Percentiles rank a stretch among this genome's conserved stretches.
Evolutionary conservation across 2,888 invertebrate genomes (phyloP).

Genomic region (Ennomos quercinarius): DNA sequence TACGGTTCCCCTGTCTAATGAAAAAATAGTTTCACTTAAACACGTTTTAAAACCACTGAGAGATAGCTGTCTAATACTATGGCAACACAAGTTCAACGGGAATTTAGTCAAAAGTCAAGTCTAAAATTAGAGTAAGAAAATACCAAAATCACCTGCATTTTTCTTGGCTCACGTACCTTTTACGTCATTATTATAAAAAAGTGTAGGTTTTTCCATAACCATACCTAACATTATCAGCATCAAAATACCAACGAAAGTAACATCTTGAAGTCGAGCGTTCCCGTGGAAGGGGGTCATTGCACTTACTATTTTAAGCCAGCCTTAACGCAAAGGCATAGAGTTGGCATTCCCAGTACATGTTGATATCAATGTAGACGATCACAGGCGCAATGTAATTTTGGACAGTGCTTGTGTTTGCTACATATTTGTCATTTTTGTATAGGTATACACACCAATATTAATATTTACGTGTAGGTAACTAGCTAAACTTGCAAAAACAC

Average conservation of each 20-base stretch:
- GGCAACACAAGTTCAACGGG: not conserved
- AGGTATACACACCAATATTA: slow-evolving; percentile 3
- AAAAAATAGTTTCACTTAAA: slow-evolving; percentile 1
- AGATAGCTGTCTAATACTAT: not conserved
- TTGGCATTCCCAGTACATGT: slow-evolving; percentile 59
- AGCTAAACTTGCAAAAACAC: too few species aligned
- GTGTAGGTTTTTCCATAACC: slow-evolving; percentile 47
- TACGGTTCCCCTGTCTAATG: not conserved
- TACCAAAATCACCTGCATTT: slow-evolving; percentile 1
- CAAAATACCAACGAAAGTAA: slow-evolving; percentile 76
- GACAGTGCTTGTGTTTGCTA: slow-evolving; percentile 16
- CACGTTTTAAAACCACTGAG: not conserved
- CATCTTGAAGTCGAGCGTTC: slow-evolving; percentile 65
- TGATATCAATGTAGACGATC: slow-evolving; percentile 79
- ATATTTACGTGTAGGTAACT: too few species aligned
- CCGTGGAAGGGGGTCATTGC: slow-evolving; percentile 71
- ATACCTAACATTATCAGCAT: slow-evolving; percentile 56
- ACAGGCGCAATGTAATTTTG: slow-evolving; percentile 62
- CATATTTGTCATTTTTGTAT: not conserved
- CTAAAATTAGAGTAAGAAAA: slow-evolving; percentile 17
- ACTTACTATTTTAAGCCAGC: slow-evolving; percentile 63
- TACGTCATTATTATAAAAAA: slow-evolving; percentile 22
- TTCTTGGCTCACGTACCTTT: slow-evolving; percentile 17
- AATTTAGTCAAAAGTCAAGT: slow-evolving; percentile 9
- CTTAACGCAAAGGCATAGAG: slow-evolving; percentile 65